Base-by-base conservation (phyloP, 2,888 invertebrate species). In the Scotopteryx bipunctaria region DNA sequence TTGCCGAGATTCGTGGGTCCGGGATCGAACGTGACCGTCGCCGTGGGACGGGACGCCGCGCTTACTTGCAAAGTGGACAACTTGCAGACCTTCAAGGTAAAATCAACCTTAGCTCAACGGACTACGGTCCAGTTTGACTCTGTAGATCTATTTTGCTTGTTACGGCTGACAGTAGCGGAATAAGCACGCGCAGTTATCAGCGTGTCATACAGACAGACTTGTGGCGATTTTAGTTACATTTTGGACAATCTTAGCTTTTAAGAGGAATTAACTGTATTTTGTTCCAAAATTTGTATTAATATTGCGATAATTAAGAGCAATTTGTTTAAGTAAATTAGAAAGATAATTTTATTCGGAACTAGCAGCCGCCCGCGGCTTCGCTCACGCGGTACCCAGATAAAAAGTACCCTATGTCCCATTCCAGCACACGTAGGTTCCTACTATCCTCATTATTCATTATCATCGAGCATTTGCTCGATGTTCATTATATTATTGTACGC, bases 11-110 rank as follows among this genome's bases (percentile, higher is more conserved):
- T 94, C 69, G 92, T 93, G 15, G 93, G 93, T 6, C 92, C 92
- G 0, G 91, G 94, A 33, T 91, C 92, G 33, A 94, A 94, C 74
- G 93, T 94, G 42, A 94, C 94, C 0, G 92, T 93, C 11, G 92
- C 94, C 3, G 91, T 94, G 23, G 93, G 94, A 31, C 84, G 94
- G 41, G 94, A 94, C 69, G 94, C 94, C 5, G 86, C 92, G 3
- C 91, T 94, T 43, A 93, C 93, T 25, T 94, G 94, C 69, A 91
- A 92, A 40, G 94, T 94, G 16, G 94, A 94, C 70, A 93, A 94
- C 76, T 82, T 94, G 62, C 93, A 93, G 67, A 92, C 92, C 1
- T 94, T 92, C 66, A 94, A 94, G 91, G 94, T 94, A 82, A 32
- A 2, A 29, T 13, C 15, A 25, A 29, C 40, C 27, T 35, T 46